Percentiles rank a stretch among this genome's conserved stretches.
Evolutionary conservation across 2,797 vertebrate species (phyloP).

Genomic region (Sarcophilus harrisii): DNA sequence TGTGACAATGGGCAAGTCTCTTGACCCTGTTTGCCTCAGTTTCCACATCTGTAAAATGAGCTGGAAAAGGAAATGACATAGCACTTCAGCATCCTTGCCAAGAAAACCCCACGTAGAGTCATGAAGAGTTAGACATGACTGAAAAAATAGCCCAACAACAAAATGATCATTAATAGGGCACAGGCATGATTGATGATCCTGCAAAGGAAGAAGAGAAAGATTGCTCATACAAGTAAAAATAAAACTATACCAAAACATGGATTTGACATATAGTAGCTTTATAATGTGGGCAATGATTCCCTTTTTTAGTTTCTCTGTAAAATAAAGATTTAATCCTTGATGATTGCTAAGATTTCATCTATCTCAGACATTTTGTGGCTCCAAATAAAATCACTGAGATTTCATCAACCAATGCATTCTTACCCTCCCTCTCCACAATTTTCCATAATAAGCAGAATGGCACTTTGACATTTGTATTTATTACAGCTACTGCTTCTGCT

Average conservation of each 20-base stretch:
- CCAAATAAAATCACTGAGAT: not conserved
- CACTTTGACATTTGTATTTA: not conserved
- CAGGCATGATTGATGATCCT: not conserved
- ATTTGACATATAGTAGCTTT: not conserved
- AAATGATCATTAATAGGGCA: not conserved
- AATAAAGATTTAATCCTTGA: not conserved
- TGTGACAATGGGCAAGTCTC: not conserved
- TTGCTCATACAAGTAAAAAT: not conserved
- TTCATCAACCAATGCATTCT: not conserved
- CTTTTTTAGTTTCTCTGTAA: not conserved
- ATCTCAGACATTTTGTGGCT: not conserved
- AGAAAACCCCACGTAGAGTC: not conserved
- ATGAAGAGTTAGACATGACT: not conserved
- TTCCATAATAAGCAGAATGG: not conserved
- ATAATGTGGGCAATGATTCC: not conserved
- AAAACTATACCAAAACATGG: not conserved
- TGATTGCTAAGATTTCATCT: not conserved
- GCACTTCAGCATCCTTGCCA: not conserved
- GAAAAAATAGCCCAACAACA: not conserved
- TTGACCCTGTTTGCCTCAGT: not conserved
- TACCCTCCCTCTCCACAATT: not conserved
- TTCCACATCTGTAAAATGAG: not conserved
- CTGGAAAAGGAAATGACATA: not conserved
- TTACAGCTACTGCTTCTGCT: not conserved
- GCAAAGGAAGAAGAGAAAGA: not conserved